Evolutionary conservation across 2,797 vertebrate species (phyloP).

Genomic region (Cossypha dichroa): DNA sequence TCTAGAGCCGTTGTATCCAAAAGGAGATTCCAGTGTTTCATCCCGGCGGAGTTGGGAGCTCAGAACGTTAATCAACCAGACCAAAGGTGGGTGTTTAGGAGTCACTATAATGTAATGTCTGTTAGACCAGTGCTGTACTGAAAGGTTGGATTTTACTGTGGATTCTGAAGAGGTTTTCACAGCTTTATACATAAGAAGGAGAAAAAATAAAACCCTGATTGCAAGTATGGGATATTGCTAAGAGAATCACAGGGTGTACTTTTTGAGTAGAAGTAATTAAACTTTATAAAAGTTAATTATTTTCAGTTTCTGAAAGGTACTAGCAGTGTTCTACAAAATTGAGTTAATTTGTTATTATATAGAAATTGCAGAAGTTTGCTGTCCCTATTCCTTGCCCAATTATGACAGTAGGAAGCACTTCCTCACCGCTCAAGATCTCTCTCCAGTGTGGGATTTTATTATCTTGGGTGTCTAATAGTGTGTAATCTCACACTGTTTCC

Average conservation of each 20-base stretch:
- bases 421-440: neutral
- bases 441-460: neutral
- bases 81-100: conserved; percentile 82
- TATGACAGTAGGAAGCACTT: neutral
- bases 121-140: neutral
- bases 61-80: conserved; percentile 90
- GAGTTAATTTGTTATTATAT: neutral
- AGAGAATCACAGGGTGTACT: neutral
- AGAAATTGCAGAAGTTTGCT: neutral
- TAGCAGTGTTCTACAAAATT: neutral
- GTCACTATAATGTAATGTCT: neutral
- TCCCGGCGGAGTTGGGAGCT: conserved; percentile 94
- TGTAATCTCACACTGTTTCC: neutral
- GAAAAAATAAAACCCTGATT: neutral
- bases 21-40: conserved; percentile 82
- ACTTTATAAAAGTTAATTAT: neutral
- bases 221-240: neutral
- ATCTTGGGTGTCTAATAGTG: neutral
- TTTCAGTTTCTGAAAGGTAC: neutral
- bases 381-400: neutral
- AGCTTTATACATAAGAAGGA: neutral
- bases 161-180: neutral
- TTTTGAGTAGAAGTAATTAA: neutral
- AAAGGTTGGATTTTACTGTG: neutral
- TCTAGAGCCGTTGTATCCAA: conserved; percentile 92